Evolutionary conservation across 2,113 vertebrate genomes (phyloP).

Genomic region (Chamaetylas fuelleborni): DNA sequence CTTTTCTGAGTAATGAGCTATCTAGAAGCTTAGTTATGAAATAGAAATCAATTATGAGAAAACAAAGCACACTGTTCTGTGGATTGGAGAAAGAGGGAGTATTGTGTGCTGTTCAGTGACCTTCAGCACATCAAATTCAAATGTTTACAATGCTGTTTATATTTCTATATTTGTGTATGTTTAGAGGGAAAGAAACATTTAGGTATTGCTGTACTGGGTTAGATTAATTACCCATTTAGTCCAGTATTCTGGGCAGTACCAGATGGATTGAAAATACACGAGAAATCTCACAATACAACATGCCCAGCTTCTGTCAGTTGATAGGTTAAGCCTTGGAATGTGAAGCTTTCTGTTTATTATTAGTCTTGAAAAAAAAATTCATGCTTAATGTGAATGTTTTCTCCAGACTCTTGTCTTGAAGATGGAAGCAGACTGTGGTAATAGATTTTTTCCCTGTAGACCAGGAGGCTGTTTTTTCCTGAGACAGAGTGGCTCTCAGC

Average conservation of each 20-base stretch:
- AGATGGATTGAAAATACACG: constrained; percentile 10
- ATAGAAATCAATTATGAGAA: not conserved
- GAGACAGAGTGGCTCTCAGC: not conserved
- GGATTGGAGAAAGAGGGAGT: not conserved
- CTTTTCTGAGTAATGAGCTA: not conserved
- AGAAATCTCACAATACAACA: not conserved
- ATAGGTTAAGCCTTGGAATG: not conserved
- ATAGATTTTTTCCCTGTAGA: constrained; percentile 12
- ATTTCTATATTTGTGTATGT: not conserved
- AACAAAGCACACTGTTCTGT: not conserved
- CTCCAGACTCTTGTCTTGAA: constrained; percentile 9
- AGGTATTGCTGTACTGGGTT: not conserved
- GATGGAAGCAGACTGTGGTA: not conserved
- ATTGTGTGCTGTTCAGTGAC: not conserved
- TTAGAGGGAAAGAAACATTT: not conserved
- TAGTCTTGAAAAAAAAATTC: not conserved
- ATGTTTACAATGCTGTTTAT: not conserved
- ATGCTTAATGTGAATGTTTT: not conserved
- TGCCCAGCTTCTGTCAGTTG: not conserved
- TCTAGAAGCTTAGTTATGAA: not conserved
- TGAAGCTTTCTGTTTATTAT: constrained; percentile 3
- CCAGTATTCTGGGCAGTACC: not conserved
- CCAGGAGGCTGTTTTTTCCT: not conserved
- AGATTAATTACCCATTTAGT: constrained; percentile 17
- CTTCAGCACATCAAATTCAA: not conserved